phyloP scores from a whole-genome alignment of 1,140 invertebrate species.

The Zophobas morio region DNA sequence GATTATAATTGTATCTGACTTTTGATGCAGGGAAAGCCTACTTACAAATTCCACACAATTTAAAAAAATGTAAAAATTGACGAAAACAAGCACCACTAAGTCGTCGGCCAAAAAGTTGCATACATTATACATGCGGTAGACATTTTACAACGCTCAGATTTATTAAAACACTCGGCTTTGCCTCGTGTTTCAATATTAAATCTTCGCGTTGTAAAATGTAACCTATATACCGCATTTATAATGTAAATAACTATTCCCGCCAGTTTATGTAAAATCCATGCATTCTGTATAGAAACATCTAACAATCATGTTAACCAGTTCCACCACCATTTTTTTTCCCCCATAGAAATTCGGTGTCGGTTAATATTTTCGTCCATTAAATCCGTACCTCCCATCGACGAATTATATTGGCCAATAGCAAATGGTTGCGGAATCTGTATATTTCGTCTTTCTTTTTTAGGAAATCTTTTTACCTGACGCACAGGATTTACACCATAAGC shows the following conservation, averaged over 20 bases:
- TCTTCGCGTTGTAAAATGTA: no score
- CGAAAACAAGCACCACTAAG: no score
- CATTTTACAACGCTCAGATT: no score
- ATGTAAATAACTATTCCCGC: conserved; percentile 4
- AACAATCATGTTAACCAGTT: conserved; percentile 61
- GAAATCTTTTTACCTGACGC: conserved; percentile 58
- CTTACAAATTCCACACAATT: no score
- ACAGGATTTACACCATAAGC: conserved; percentile 58
- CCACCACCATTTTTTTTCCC: conserved; percentile 66
- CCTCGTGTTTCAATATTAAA: no score
- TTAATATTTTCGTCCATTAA: conserved; percentile 65
- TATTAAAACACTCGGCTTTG: no score
- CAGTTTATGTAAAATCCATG: conserved; percentile 61
- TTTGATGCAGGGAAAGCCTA: no score
- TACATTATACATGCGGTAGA: no score
- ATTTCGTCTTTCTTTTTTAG: conserved; percentile 57
- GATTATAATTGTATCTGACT: no score
- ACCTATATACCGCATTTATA: no score
- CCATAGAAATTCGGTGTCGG: conserved; percentile 62
- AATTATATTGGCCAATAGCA: conserved; percentile 60
- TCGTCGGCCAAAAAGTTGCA: no score
- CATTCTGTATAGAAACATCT: conserved; percentile 63
- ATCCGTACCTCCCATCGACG: conserved; percentile 64
- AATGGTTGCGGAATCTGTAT: conserved; percentile 57
- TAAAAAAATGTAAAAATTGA: no score